These are phyloP conservation scores for Syngnathus acus DNA, from an alignment of 2,797 vertebrate genomes.

Conservation along the genomic window DNA sequence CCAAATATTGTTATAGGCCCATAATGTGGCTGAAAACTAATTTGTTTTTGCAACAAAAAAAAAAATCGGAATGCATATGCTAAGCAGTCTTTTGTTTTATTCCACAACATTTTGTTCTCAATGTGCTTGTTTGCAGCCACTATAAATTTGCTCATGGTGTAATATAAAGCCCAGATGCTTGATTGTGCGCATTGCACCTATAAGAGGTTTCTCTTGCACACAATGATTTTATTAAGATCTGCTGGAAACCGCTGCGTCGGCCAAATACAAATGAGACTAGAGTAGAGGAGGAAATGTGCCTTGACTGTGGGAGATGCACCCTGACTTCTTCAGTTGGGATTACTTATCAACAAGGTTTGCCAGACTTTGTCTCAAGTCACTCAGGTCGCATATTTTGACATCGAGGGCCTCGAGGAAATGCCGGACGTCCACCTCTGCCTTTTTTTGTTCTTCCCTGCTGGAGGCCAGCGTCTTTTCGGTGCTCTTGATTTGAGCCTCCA, in stretches of 20 bases:
- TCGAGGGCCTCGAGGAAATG: constrained; percentile 81
- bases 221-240: background rate
- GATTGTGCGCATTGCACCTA: background rate
- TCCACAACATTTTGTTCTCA: background rate
- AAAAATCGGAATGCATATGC: background rate
- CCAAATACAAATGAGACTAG: constrained; percentile 24
- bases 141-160: background rate
- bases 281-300: constrained; percentile 15
- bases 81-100: background rate
- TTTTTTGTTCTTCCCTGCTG: constrained; percentile 68
- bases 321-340: constrained; percentile 21
- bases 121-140: background rate
- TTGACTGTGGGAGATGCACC: constrained; percentile 48
- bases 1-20: background rate
- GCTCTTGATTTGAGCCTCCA: constrained; percentile 76
- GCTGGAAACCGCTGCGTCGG: constrained; percentile 1
- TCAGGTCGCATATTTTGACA: constrained; percentile 85
- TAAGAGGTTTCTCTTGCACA: background rate
- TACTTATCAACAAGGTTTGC: constrained; percentile 81
- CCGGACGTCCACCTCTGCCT: constrained; percentile 70
- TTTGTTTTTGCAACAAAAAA: background rate
- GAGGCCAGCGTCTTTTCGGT: constrained; percentile 75
- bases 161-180: background rate
- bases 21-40: background rate
- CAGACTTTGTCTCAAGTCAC: constrained; percentile 80